phyloP scores from a whole-genome alignment of 2,888 invertebrate genomes.

The Lasioglossum leucozonium region DNA sequence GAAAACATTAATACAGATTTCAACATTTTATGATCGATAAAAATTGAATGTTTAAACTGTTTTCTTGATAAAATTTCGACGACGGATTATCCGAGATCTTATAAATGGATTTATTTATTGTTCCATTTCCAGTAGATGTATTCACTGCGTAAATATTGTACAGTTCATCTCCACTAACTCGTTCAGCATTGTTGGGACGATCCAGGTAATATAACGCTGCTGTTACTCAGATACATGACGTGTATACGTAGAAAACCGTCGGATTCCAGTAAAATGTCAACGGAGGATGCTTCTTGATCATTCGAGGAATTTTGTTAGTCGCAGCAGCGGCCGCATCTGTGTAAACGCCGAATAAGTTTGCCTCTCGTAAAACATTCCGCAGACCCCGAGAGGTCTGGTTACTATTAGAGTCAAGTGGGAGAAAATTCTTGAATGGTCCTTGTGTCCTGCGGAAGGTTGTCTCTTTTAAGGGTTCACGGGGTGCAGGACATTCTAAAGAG shows the following conservation, averaged over 20 bases:
- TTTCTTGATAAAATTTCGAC: no score
- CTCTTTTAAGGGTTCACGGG: constrained; percentile 35
- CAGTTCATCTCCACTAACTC: neutral
- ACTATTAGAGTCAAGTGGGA: constrained; percentile 36
- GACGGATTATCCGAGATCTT: no score
- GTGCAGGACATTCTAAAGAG: constrained; percentile 13
- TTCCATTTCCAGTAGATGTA: no score
- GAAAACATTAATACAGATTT: no score
- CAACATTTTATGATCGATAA: no score
- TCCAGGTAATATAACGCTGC: neutral
- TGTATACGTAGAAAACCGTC: neutral
- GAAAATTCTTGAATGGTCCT: constrained; percentile 34
- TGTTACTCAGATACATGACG: neutral
- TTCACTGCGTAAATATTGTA: neutral
- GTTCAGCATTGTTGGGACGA: neutral
- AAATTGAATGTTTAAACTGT: no score
- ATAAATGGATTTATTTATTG: no score
- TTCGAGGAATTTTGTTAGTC: neutral
- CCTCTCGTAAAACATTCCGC: neutral
- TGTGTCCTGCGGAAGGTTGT: constrained; percentile 34
- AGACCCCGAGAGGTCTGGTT: constrained; percentile 27
- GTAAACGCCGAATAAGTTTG: neutral
- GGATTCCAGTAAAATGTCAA: neutral
- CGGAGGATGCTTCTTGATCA: neutral
- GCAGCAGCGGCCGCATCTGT: neutral